These are phyloP conservation scores for Brachyalestes nurse DNA, from an alignment of 2,797 vertebrate species.

Conservation along the genomic window DNA sequence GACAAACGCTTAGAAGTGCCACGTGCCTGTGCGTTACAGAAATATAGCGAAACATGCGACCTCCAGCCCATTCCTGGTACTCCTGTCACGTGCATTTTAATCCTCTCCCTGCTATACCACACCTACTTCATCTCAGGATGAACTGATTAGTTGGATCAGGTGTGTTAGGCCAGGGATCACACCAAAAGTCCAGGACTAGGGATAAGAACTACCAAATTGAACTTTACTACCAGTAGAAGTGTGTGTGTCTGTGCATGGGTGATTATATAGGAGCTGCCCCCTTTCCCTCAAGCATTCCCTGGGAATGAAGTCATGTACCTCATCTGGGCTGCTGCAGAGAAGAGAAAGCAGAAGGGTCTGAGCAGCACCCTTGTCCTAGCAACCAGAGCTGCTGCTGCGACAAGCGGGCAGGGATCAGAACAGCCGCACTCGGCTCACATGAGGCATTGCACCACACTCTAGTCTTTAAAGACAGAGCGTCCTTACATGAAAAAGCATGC, in stretches of 20 bases:
- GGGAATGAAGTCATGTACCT: constrained; percentile 54
- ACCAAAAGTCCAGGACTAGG: not conserved
- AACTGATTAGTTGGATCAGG: not conserved
- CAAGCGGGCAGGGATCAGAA: constrained; percentile 64
- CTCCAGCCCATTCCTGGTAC: not conserved
- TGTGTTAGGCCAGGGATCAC: not conserved
- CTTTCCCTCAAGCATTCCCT: constrained; percentile 58
- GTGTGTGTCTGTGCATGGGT: constrained; percentile 56
- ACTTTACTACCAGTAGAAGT: constrained; percentile 48
- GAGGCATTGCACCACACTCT: constrained; percentile 36
- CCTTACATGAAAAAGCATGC: constrained; percentile 54
- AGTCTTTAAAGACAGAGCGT: constrained; percentile 49
- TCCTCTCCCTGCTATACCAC: not conserved
- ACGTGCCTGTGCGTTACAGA: constrained; percentile 3
- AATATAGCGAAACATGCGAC: not conserved
- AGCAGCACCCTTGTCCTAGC: constrained; percentile 20
- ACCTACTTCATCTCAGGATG: not conserved
- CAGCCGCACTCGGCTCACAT: constrained; percentile 46
- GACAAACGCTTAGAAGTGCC: constrained; percentile 29
- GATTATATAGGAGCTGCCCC: constrained; percentile 60
- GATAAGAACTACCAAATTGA: not conserved
- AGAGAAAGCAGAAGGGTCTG: constrained; percentile 39
- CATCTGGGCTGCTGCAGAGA: constrained; percentile 47
- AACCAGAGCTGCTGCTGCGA: constrained; percentile 63
- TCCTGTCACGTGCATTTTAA: not conserved